A percentile compares a stretch with the other conserved stretches of the same genome.
Conservation (phyloP, 2,113 vertebrate species). For the Chrysemys picta region DNA sequence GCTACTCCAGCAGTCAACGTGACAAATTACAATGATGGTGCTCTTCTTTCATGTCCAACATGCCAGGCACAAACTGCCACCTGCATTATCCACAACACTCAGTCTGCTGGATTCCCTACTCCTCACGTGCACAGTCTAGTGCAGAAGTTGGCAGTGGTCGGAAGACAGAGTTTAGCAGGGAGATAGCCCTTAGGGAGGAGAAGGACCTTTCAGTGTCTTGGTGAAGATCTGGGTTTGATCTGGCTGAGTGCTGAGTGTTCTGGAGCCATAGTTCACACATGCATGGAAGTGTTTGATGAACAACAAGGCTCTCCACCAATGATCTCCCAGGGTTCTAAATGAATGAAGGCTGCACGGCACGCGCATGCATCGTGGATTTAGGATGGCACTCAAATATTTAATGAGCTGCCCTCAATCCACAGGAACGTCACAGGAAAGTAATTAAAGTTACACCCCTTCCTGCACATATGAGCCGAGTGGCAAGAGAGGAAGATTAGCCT, state of each 20-base stretch:
- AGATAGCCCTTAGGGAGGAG: background rate
- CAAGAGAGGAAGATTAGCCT: background rate
- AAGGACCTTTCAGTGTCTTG: accelerated
- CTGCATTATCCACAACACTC: accelerated
- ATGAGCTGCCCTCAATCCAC: background rate
- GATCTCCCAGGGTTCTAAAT: background rate
- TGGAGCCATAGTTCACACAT: accelerated
- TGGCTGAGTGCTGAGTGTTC: background rate
- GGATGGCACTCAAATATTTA: background rate
- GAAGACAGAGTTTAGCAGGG: accelerated
- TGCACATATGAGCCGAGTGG: background rate
- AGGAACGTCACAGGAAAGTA: background rate
- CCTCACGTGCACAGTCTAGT: background rate
- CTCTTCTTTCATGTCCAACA: background rate
- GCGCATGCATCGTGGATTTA: accelerated
- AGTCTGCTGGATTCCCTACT: accelerated
- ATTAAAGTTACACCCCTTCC: background rate
- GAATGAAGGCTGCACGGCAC: accelerated
- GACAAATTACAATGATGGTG: background rate
- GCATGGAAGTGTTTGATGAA: background rate
- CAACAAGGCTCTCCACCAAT: background rate
- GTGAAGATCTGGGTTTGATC: accelerated
- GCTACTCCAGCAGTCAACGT: background rate
- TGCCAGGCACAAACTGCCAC: background rate
- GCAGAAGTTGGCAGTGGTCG: accelerated